A percentile compares a stretch with the other conserved stretches of the same genome.
These are phyloP conservation scores for Acipenser transmontanus DNA, from an alignment of 2,797 vertebrate species.

Conservation along the genomic window DNA sequence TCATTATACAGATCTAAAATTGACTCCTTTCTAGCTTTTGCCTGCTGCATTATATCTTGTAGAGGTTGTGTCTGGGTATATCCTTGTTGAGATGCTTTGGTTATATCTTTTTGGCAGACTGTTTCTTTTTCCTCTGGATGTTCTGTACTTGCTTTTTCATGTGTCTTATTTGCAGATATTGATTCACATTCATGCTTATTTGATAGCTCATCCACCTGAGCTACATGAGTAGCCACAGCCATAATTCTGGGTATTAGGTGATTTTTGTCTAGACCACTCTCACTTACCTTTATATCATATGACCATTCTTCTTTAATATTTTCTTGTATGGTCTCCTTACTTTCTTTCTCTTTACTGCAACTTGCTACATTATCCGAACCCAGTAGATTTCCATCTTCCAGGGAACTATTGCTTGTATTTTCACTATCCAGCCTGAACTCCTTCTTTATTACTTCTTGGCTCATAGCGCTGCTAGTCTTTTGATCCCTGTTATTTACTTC, in stretches of 20 bases:
- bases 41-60: background rate
- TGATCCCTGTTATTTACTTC: background rate
- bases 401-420: constrained; percentile 25
- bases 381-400: background rate
- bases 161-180: background rate
- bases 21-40: background rate
- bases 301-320: background rate
- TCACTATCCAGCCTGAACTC: constrained; percentile 3
- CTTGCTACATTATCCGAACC: constrained; percentile 47
- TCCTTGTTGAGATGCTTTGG: background rate
- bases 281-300: constrained; percentile 1
- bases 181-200: background rate
- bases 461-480: background rate
- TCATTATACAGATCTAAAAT: background rate
- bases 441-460: background rate
- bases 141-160: background rate
- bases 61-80: background rate
- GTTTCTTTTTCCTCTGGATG: background rate
- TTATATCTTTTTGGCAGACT: background rate
- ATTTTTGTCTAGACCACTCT: background rate
- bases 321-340: background rate
- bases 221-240: background rate
- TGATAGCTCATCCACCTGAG: background rate
- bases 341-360: constrained; percentile 35
- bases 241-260: background rate